Percentiles rank a stretch among this genome's conserved stretches.
phyloP scores from a whole-genome alignment of 2,888 invertebrate genomes.

The Didymodactylos carnosus region DNA sequence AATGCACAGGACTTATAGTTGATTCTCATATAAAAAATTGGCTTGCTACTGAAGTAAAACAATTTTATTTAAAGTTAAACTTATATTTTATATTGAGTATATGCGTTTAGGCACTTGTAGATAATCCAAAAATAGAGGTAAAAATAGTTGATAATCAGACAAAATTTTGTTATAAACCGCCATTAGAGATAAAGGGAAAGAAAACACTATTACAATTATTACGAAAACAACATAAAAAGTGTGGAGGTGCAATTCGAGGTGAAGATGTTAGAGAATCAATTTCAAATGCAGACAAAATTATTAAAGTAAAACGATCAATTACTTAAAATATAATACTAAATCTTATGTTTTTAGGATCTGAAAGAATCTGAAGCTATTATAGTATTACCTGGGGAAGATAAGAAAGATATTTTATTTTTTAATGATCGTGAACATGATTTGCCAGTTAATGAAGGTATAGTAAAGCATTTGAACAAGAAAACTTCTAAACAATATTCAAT shows the following conservation, averaged over 20 bases:
- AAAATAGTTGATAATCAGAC: neutral
- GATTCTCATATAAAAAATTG: neutral
- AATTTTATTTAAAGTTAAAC: neutral
- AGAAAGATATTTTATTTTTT: neutral
- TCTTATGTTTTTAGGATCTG: too few relatives aligned
- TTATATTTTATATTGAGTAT: neutral
- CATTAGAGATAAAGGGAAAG: neutral
- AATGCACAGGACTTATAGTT: neutral
- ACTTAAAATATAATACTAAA: too few relatives aligned
- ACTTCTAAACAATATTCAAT: too few relatives aligned
- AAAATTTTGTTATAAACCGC: neutral
- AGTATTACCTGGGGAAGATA: too few relatives aligned
- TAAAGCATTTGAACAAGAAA: neutral
- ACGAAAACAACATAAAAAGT: neutral
- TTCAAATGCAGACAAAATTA: neutral
- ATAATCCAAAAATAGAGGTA: neutral
- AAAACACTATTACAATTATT: neutral
- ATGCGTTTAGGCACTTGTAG: neutral
- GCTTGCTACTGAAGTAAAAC: neutral
- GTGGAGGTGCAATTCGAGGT: neutral
- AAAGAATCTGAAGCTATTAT: too few relatives aligned
- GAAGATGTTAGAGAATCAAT: neutral
- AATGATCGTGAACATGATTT: neutral
- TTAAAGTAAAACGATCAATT: too few relatives aligned
- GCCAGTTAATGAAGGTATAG: neutral